These are phyloP conservation scores for Mimas tiliae DNA, from an alignment of 2,888 invertebrate genomes.

Conservation along the genomic window DNA sequence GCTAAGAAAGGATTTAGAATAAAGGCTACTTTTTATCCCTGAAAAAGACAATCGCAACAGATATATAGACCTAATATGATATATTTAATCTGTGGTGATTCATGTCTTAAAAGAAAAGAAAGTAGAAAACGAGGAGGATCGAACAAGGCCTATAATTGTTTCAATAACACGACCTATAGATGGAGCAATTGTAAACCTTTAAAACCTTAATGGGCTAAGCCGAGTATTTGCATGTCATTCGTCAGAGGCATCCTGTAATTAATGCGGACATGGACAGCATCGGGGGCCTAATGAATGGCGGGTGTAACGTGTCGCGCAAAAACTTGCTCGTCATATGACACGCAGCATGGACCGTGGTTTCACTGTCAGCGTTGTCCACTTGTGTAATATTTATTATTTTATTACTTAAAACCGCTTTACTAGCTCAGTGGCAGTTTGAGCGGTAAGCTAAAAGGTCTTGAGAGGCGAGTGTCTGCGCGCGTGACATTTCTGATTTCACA, in stretches of 20 bases:
- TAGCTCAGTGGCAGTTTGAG: too few species aligned
- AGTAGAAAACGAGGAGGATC: too few species aligned
- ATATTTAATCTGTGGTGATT: too few species aligned
- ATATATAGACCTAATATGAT: too few species aligned
- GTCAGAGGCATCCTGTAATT: conserved; percentile 74
- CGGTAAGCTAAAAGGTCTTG: too few species aligned
- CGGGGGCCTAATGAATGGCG: conserved; percentile 76
- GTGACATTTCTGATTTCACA: too few species aligned
- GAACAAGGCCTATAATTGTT: background rate
- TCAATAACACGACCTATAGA: background rate
- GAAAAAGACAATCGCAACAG: too few species aligned
- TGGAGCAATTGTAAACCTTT: background rate
- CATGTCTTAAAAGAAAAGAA: too few species aligned
- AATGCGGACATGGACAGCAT: conserved; percentile 70
- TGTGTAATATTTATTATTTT: background rate
- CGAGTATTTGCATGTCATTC: conserved; percentile 59
- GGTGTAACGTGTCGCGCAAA: conserved; percentile 73
- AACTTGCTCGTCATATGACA: conserved; percentile 73
- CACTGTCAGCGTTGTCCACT: conserved; percentile 35
- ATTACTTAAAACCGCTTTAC: background rate
- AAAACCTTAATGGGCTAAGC: background rate
- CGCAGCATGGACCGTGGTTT: conserved; percentile 33
- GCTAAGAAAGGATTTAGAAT: too few species aligned
- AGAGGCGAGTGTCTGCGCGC: too few species aligned
- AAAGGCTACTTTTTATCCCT: too few species aligned